Evolutionary conservation across 2,797 vertebrate genomes (phyloP).

Genomic region (Tiaroga cobitis): DNA sequence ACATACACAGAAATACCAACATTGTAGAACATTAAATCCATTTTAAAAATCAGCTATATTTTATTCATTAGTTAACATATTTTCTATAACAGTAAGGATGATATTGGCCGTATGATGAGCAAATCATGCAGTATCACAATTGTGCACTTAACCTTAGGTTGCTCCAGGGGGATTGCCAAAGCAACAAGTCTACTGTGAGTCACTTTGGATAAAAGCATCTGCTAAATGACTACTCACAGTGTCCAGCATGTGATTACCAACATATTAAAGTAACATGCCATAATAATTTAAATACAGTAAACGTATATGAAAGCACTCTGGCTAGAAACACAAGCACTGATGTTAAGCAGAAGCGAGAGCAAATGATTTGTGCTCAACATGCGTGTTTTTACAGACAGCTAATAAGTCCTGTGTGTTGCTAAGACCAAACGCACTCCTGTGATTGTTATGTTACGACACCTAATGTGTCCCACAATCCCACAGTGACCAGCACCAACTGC

Average conservation of each 20-base stretch:
- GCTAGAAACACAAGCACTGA: slow-evolving; percentile 14
- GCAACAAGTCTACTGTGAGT: slow-evolving; percentile 24
- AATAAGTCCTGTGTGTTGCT: slow-evolving; percentile 5
- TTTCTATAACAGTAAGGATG: not conserved
- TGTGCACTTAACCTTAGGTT: slow-evolving; percentile 30
- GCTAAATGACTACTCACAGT: slow-evolving; percentile 21
- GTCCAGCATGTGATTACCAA: not conserved
- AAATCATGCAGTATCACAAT: not conserved
- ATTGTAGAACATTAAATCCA: not conserved
- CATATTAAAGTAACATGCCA: slow-evolving; percentile 19
- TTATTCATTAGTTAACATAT: not conserved
- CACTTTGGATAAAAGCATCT: slow-evolving; percentile 27
- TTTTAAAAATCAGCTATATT: not conserved
- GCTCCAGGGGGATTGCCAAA: slow-evolving; percentile 9
- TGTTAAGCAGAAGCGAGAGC: slow-evolving; percentile 7
- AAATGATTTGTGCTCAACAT: slow-evolving; percentile 24
- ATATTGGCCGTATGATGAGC: not conserved
- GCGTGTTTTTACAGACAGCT: slow-evolving; percentile 15
- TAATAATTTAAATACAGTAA: slow-evolving; percentile 12
- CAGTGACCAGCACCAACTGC: slow-evolving; percentile 9
- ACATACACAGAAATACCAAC: not conserved
- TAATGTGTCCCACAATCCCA: slow-evolving; percentile 37
- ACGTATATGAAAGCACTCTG: not conserved
- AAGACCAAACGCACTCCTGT: not conserved
- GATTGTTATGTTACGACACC: slow-evolving; percentile 27